Conservation (phyloP, 1,140 invertebrate species). For the Lepidurus couesii region DNA sequence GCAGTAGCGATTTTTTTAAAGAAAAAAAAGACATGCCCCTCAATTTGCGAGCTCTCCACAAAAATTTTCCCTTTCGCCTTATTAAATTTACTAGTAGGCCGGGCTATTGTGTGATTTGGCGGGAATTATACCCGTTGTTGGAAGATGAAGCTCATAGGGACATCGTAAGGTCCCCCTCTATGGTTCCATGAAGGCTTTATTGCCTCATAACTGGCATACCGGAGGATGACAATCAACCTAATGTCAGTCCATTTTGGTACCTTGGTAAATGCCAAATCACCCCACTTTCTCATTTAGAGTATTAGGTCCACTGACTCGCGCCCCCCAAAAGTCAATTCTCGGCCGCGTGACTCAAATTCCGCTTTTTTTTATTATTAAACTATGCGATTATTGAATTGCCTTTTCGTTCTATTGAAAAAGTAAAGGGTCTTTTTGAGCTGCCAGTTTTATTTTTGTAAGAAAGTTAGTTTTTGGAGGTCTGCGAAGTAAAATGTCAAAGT, state of each 20-base stretch:
- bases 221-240: slow-evolving; percentile 21
- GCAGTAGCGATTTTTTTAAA: not conserved
- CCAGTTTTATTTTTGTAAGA: too few relatives aligned
- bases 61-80: not conserved
- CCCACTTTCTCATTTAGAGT: slow-evolving; percentile 10
- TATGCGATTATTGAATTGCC: too few relatives aligned
- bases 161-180: not conserved
- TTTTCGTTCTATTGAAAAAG: too few relatives aligned
- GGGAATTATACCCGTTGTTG: slow-evolving; percentile 3
- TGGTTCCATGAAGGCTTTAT: not conserved
- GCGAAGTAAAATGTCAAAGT: too few relatives aligned
- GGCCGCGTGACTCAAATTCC: not conserved
- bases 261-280: slow-evolving; percentile 13
- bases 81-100: slow-evolving; percentile 4
- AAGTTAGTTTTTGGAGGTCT: too few relatives aligned
- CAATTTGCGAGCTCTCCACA: not conserved
- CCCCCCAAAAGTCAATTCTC: not conserved
- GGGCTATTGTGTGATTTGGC: slow-evolving; percentile 17
- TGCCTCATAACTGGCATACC: slow-evolving; percentile 17
- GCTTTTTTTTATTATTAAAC: too few relatives aligned
- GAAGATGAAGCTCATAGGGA: not conserved
- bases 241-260: slow-evolving; percentile 18
- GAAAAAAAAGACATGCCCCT: not conserved
- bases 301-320: not conserved
- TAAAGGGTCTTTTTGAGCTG: too few relatives aligned